Conservation (phyloP, 2,113 vertebrate genomes). For the Phasianus colchicus region DNA sequence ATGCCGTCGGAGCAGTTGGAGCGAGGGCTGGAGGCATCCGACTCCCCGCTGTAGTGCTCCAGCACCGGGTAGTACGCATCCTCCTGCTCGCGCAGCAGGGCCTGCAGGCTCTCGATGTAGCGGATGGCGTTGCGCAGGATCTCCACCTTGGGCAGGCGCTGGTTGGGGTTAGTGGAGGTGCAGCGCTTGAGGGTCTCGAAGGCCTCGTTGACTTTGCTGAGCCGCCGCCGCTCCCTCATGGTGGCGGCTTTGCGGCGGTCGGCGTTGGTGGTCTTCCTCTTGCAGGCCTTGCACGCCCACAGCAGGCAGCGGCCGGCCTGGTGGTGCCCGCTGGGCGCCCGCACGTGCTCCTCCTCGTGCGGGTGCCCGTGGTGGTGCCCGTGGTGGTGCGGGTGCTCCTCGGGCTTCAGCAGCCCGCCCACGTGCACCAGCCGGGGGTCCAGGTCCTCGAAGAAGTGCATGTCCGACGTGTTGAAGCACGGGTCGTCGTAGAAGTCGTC, state of each 20-base stretch:
- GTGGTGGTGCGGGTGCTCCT: slow-evolving; percentile 84
- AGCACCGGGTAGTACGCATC: slow-evolving; percentile 85
- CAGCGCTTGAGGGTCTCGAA: slow-evolving; percentile 97
- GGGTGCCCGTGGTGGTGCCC: slow-evolving; percentile 82
- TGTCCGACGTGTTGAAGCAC: slow-evolving; percentile 95
- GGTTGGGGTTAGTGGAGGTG: slow-evolving; percentile 95
- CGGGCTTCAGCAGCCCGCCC: slow-evolving; percentile 88
- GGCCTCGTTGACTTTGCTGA: slow-evolving; percentile 97
- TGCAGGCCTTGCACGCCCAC: slow-evolving; percentile 98
- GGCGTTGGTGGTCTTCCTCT: slow-evolving; percentile 95
- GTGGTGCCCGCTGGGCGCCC: slow-evolving; percentile 95
- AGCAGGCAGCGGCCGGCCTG: slow-evolving; percentile 95
- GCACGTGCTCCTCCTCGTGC: slow-evolving; percentile 92
- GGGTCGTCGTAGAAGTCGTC: slow-evolving; percentile 98
- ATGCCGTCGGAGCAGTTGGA: slow-evolving; percentile 98
- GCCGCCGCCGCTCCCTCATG: slow-evolving; percentile 92
- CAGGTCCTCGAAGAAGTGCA: slow-evolving; percentile 98
- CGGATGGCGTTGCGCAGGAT: slow-evolving; percentile 98
- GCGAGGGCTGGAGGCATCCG: slow-evolving; percentile 93
- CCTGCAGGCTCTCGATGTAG: slow-evolving; percentile 96
- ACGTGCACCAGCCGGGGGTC: slow-evolving; percentile 94
- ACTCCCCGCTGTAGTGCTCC: slow-evolving; percentile 96
- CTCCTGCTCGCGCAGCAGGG: slow-evolving; percentile 91
- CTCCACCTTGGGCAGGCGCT: slow-evolving; percentile 97
- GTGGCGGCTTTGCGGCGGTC: slow-evolving; percentile 96